Evolutionary conservation across 2,888 invertebrate genomes (phyloP), one percentile per base, ranked within the genome.

Genomic region (Protodeltote pygarga): DNA sequence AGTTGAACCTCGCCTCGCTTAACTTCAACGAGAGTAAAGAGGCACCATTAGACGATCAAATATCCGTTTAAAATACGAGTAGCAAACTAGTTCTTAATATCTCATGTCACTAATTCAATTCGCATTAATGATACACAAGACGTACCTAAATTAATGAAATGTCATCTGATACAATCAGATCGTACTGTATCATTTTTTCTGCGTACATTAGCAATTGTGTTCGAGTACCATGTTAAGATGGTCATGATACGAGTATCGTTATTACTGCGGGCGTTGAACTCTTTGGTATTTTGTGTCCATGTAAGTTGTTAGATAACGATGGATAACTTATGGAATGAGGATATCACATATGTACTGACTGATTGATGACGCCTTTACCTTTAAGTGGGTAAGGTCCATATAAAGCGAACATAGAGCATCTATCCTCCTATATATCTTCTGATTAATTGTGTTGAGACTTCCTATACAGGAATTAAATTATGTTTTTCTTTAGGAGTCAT

Each of bases 131-230:
- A 23, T 38, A 60, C 61, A 53, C 45, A 45, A 54, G 59, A 58
- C 51, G 47, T 51, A 58, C 42, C 50, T 42, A 51, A 48, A 62
- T 71, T 72, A 71, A 75, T 66, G 52, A 74, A 71, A 73, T 71
- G 73, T 73, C 75, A 74, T 65, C 50, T 64, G 70, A 77, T 77
- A 68, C 32, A 45, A 79, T 79, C 76, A 66, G 45, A 68, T 62
- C 50, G 38, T 51, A 47, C 40, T 48, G 59, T 64, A 40, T 58
- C 31, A 44, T 58, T 64, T 72, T 69, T 69, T 65, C 50, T 65
- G 47, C 47, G 46, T 35, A 50, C 62, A 61, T 65, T 59, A 47
- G 48, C 42, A 66, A 48, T 66, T 50, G 53, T 25, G 32, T n/a
- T n/a, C n/a, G n/a, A n/a, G n/a, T 25, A 27, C 20, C 37, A 47